Percentiles rank a stretch among this genome's conserved stretches.
phyloP scores from a whole-genome alignment of 2,797 vertebrate species.

The Acrossocheilus wenchowensis region DNA sequence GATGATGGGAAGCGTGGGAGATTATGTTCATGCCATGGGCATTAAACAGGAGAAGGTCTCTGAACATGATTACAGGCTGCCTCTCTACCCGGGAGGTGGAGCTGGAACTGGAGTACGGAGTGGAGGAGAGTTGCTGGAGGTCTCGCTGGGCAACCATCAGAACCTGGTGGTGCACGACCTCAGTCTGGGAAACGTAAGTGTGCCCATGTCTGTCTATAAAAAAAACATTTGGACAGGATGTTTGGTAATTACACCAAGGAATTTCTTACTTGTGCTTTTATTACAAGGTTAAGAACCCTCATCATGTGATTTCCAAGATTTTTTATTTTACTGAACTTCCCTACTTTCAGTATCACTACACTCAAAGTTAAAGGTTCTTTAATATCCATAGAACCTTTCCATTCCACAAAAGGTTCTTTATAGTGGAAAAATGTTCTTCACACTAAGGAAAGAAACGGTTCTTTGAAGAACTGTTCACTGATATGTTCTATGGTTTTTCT shows the following conservation, averaged over 20 bases:
- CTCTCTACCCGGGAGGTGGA: slow-evolving; percentile 72
- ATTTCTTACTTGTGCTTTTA: neutral
- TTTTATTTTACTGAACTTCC: neutral
- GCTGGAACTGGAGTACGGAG: slow-evolving; percentile 36
- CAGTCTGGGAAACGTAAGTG: slow-evolving; percentile 79
- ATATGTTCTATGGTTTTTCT: neutral
- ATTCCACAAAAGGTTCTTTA: neutral
- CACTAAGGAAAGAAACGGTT: too few species aligned
- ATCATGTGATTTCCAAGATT: neutral
- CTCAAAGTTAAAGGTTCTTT: neutral
- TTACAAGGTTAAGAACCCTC: neutral
- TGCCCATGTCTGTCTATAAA: neutral
- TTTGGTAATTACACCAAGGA: neutral
- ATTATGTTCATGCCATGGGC: slow-evolving; percentile 83
- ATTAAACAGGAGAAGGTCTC: slow-evolving; percentile 95
- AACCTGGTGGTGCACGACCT: slow-evolving; percentile 89
- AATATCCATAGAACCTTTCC: neutral
- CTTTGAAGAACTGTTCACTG: neutral
- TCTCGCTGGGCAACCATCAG: slow-evolving; percentile 80
- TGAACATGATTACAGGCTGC: slow-evolving; percentile 87
- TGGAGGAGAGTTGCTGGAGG: slow-evolving; percentile 77
- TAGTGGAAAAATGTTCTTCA: too few species aligned
- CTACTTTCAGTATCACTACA: neutral
- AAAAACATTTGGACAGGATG: neutral
- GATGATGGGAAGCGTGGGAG: slow-evolving; percentile 65